Percentiles rank a stretch among this genome's conserved stretches.
These are phyloP conservation scores for Oreochromis grahami DNA, from an alignment of 2,797 vertebrate genomes.

Conservation along the genomic window DNA sequence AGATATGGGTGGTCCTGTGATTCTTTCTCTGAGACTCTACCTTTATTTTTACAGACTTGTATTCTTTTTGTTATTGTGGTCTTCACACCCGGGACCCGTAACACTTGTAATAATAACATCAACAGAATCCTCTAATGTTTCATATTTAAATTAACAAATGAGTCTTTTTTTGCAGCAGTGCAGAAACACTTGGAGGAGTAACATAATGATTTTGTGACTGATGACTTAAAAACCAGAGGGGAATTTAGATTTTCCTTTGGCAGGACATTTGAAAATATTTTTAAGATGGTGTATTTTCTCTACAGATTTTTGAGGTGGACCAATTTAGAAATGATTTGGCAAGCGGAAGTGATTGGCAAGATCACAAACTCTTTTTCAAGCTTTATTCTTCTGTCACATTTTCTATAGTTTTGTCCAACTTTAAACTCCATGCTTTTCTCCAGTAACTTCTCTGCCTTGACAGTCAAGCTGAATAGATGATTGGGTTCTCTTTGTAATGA, in stretches of 20 bases:
- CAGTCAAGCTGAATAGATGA: background rate
- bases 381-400: background rate
- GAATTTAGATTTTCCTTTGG: background rate
- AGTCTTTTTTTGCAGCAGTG: background rate
- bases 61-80: too few species aligned
- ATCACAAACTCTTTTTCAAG: background rate
- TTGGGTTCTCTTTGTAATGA: background rate
- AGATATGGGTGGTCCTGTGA: too few species aligned
- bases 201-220: background rate
- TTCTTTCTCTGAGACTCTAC: too few species aligned
- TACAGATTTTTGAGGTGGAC: background rate
- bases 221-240: background rate
- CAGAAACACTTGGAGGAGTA: background rate
- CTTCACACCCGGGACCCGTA: too few species aligned
- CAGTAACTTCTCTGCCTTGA: background rate
- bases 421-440: background rate
- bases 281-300: background rate
- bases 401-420: background rate
- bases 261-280: background rate
- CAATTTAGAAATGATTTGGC: background rate
- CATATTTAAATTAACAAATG: background rate
- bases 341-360: background rate
- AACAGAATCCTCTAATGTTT: background rate
- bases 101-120: background rate
- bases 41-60: too few species aligned